A percentile compares a stretch with the other conserved stretches of the same genome.
Evolutionary conservation across 2,113 vertebrate genomes (phyloP).

Genomic region (Meles meles): DNA sequence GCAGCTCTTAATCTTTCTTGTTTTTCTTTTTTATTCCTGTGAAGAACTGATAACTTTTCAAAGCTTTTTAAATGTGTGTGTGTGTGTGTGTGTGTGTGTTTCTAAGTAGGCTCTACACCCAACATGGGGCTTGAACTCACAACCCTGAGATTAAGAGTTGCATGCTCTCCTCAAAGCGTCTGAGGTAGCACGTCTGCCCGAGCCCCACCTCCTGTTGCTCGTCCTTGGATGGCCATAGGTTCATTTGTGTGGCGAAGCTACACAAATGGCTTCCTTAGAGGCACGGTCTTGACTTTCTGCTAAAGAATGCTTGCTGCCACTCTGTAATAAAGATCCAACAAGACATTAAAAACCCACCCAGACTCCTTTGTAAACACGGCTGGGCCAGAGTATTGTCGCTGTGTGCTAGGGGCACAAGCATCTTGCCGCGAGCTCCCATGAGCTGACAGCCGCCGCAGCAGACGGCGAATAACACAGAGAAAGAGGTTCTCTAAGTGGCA

Average conservation of each 20-base stretch:
- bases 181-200: background rate
- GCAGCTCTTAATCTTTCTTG: background rate
- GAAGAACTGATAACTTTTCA: background rate
- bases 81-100: no score
- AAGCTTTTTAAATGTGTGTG: background rate
- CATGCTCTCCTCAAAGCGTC: background rate
- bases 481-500: conserved; percentile 69
- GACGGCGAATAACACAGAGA: conserved; percentile 66
- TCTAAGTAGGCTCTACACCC: background rate
- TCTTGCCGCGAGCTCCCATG: conserved; percentile 77
- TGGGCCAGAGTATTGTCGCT: conserved; percentile 69
- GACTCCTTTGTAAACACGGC: conserved; percentile 69
- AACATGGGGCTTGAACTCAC: background rate
- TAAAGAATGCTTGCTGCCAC: conserved; percentile 48
- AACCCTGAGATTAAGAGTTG: background rate
- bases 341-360: conserved; percentile 3
- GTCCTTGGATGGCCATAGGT: background rate
- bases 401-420: conserved; percentile 68
- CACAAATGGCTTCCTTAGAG: background rate
- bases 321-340: conserved; percentile 63
- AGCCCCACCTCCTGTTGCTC: background rate
- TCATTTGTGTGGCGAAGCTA: background rate
- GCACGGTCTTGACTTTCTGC: conserved; percentile 61
- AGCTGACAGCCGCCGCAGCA: conserved; percentile 69
- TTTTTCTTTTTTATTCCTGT: background rate